phyloP scores from a whole-genome alignment of 2,888 invertebrate genomes.

The Beris morrisii region DNA sequence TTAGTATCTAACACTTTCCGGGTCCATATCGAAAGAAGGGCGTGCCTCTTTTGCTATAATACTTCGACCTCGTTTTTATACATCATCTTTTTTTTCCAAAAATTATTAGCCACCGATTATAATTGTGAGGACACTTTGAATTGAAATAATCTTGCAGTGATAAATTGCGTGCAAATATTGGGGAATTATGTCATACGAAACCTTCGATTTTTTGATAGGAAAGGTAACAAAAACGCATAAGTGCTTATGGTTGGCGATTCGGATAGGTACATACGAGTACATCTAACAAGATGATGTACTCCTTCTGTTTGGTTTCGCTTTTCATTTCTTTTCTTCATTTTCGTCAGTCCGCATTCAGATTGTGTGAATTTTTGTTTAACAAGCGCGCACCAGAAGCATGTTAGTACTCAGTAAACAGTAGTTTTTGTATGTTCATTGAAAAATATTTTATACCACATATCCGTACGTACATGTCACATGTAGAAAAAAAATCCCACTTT shows the following conservation, averaged over 20 bases:
- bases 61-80: too few species aligned
- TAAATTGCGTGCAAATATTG: too few species aligned
- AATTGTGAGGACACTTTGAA: too few species aligned
- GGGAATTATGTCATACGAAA: too few species aligned
- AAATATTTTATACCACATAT: constrained; percentile 2
- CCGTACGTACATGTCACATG: constrained; percentile 18
- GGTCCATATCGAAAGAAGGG: too few species aligned
- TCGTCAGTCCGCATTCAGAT: constrained; percentile 14
- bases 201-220: background rate
- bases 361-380: constrained; percentile 31
- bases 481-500: constrained; percentile 23
- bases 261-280: background rate
- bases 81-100: too few species aligned
- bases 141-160: too few species aligned
- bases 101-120: too few species aligned
- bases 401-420: constrained; percentile 19
- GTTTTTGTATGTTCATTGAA: constrained; percentile 16
- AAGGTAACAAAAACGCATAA: constrained; percentile 4
- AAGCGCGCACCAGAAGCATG: constrained; percentile 10
- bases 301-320: background rate
- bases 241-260: background rate
- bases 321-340: constrained; percentile 24
- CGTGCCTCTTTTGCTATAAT: too few species aligned
- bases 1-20: too few species aligned
- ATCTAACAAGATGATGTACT: too few species aligned